Conservation (phyloP, 2,888 invertebrate species). For the Ophioninae sp. region DNA sequence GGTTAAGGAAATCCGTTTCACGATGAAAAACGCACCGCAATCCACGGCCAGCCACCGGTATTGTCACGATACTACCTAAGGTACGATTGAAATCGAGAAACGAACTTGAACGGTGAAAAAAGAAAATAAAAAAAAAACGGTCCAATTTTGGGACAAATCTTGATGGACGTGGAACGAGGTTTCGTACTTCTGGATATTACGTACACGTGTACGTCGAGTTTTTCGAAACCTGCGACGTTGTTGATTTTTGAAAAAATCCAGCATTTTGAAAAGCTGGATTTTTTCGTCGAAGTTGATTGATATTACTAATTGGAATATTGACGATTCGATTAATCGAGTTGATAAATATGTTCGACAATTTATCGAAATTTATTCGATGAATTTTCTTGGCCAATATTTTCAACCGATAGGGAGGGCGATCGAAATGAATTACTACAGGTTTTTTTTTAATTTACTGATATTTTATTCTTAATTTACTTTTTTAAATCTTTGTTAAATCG, state of each 20-base stretch:
- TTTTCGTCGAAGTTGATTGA: no score
- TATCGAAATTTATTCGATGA: neutral
- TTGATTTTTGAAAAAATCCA: no score
- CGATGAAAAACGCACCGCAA: conserved; percentile 51
- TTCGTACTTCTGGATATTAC: conserved; percentile 26
- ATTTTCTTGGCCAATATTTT: neutral
- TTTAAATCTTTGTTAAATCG: no score
- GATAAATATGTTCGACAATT: neutral
- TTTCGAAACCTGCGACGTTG: conserved; percentile 23
- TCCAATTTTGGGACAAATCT: conserved; percentile 70
- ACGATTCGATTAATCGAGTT: no score
- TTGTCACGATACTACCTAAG: conserved; percentile 62
- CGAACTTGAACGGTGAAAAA: conserved; percentile 8
- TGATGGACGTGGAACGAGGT: conserved; percentile 73
- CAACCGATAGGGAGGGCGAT: neutral
- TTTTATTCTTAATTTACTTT: neutral
- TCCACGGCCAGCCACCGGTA: conserved; percentile 52
- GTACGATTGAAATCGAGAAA: conserved; percentile 42
- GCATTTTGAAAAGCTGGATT: no score
- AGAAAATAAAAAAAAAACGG: conserved; percentile 2
- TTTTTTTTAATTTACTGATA: neutral
- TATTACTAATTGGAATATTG: no score
- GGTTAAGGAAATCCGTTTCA: conserved; percentile 65
- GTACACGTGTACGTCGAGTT: conserved; percentile 7
- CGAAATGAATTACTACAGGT: neutral